A percentile compares a stretch with the other conserved stretches of the same genome.
phyloP scores from a whole-genome alignment of 92 coral and sea anemone genomes.

The Meandrina meandrites region DNA sequence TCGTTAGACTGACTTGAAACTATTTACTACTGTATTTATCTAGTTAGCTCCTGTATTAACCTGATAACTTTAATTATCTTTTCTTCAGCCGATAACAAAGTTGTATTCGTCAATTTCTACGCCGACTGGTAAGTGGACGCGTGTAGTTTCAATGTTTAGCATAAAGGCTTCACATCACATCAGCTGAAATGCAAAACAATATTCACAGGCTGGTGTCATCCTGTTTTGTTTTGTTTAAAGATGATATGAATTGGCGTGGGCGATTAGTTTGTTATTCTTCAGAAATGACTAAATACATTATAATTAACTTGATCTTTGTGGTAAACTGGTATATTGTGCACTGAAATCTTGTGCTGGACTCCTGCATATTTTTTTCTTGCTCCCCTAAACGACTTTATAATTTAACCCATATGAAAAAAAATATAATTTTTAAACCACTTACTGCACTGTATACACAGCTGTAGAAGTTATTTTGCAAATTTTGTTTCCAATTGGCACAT shows the following conservation, averaged over 20 bases:
- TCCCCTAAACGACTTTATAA: background rate
- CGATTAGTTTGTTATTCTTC: background rate
- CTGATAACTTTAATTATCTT: background rate
- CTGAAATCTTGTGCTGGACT: background rate
- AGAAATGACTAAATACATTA: background rate
- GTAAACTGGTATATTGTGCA: background rate
- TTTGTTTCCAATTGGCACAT: background rate
- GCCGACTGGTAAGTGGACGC: slow-evolving; percentile 84
- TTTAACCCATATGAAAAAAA: background rate
- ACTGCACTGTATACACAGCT: background rate
- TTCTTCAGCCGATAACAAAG: slow-evolving; percentile 76
- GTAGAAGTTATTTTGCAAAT: background rate
- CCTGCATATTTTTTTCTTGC: background rate
- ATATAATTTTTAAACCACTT: background rate
- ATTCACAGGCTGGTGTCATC: slow-evolving; percentile 8
- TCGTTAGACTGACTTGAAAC: background rate
- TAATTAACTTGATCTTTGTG: background rate
- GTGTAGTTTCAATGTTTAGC: background rate
- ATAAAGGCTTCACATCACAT: background rate
- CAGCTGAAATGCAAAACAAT: slow-evolving; percentile 4
- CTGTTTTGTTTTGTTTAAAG: background rate
- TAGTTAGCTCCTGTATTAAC: background rate
- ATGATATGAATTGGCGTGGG: slow-evolving; percentile 2
- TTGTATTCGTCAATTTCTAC: slow-evolving; percentile 93
- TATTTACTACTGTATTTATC: background rate